Evolutionary conservation across 1,140 invertebrate species (phyloP), one percentile per base, ranked within the genome.

Genomic region (Himalopsyche phryganea): DNA sequence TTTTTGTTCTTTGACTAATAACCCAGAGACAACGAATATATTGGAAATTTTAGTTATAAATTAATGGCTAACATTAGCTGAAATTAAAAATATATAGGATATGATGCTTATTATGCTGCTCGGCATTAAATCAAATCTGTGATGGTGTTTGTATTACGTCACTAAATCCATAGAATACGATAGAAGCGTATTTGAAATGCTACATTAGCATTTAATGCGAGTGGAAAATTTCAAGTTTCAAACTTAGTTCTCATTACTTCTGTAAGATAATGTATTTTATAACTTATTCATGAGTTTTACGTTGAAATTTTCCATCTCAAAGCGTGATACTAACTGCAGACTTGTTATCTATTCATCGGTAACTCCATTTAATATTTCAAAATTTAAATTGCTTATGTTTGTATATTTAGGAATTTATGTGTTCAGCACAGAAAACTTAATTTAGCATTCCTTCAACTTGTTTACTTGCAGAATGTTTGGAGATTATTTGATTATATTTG

Each of bases 261-360:
- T 56, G 36, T 45, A 51, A 56, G 52, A 56, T 61, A 61, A 61
- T 56, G 59, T 55, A 50, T 61, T 61, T 61, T 61, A 46, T 56
- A 61, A 61, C 15, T 61, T 61, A 56, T 61, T 56, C 52, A 56
- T 61, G 59, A 46, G 35, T 45, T 50, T 51, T 58, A 46, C 44
- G 19, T 36, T 18, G 44, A 50, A 20, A 50, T 50, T 58, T 48
- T 52, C 45, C 58, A 42, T 46, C 38, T 42, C 20, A 36, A 38
- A 23, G 35, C 45, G 20, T 36, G 19, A 50, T 36, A 41, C 32
- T 17, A 46, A 51, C 42, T 52, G 20, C 35, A 20, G 38, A 35
- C 36, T 28, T 19, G 42, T 52, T 40, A 44, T 54, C 51, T 35
- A 45, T 54, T 54, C 49, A 54, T 54, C 51, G 51, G 17, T 45